phyloP scores from a whole-genome alignment of 2,888 invertebrate genomes.

The Dione vanillae region DNA sequence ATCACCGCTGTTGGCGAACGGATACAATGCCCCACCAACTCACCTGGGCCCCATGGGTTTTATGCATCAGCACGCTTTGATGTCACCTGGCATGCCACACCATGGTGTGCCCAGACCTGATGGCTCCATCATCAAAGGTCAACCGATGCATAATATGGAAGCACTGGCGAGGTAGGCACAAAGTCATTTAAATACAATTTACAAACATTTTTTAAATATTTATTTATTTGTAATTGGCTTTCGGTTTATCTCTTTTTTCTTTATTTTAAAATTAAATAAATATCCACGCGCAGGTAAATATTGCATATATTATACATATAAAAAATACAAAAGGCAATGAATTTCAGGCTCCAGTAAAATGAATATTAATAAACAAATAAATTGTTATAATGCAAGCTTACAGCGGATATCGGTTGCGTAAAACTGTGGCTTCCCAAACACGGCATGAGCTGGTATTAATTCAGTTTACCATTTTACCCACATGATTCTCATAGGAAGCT shows the following conservation, averaged over 20 bases:
- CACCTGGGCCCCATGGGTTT: constrained; percentile 97
- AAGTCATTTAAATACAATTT: no score
- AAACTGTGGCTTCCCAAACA: constrained; percentile 52
- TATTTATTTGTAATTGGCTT: not conserved
- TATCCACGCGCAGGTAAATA: not conserved
- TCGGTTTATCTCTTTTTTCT: not conserved
- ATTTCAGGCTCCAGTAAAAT: constrained; percentile 36
- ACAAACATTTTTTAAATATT: no score
- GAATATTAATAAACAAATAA: constrained; percentile 43
- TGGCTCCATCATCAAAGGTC: constrained; percentile 92
- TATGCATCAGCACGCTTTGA: constrained; percentile 95
- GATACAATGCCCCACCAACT: constrained; percentile 96
- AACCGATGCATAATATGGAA: constrained; percentile 94
- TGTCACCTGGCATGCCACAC: constrained; percentile 96
- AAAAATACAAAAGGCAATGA: constrained; percentile 30
- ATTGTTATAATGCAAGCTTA: constrained; percentile 49
- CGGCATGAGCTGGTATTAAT: constrained; percentile 48
- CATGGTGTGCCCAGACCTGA: constrained; percentile 91
- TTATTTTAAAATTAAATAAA: not conserved
- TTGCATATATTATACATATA: not conserved
- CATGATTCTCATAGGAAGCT: constrained; percentile 38
- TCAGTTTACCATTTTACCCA: constrained; percentile 42
- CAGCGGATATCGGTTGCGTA: constrained; percentile 56
- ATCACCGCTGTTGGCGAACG: constrained; percentile 95
- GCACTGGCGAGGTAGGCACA: constrained; percentile 91